Evolutionary conservation across 2,888 invertebrate species (phyloP).

Genomic region (Ophioninae sp.): DNA sequence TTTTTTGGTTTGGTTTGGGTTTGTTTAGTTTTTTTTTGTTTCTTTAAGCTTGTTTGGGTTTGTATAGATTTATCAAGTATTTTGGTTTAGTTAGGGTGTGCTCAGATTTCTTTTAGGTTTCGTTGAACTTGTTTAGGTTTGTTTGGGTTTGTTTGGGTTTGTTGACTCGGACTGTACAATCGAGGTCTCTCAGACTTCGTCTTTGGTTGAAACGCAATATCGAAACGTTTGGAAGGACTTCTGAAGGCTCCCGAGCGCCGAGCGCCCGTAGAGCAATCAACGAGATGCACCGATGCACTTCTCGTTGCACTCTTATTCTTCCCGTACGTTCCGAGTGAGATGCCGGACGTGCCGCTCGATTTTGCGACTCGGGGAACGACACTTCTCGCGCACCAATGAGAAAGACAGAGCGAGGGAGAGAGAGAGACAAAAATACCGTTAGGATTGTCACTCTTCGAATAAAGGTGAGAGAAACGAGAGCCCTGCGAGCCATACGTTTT

Average conservation of each 20-base stretch:
- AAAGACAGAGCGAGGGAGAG: conserved; percentile 14
- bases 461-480: conserved; percentile 40
- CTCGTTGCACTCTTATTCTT: conserved; percentile 54
- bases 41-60: no score
- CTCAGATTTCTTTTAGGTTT: no score
- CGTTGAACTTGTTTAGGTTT: no score
- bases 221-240: conserved; percentile 39
- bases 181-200: conserved; percentile 20
- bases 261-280: conserved; percentile 36
- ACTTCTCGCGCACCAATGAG: conserved; percentile 20
- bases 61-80: no score
- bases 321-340: conserved; percentile 56
- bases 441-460: conserved; percentile 73
- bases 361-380: conserved; percentile 32
- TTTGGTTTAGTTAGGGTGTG: no score
- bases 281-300: conserved; percentile 36
- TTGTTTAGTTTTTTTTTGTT: no score
- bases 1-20: no score
- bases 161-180: conserved; percentile 30
- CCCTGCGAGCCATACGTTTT: conserved; percentile 42
- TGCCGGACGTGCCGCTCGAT: conserved; percentile 68
- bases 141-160: no score
- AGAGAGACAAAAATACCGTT: conserved; percentile 67
- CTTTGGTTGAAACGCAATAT: conserved; percentile 49
- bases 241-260: conserved; percentile 26